phyloP scores from a whole-genome alignment of 2,888 invertebrate genomes.

The Dione vanillae region DNA sequence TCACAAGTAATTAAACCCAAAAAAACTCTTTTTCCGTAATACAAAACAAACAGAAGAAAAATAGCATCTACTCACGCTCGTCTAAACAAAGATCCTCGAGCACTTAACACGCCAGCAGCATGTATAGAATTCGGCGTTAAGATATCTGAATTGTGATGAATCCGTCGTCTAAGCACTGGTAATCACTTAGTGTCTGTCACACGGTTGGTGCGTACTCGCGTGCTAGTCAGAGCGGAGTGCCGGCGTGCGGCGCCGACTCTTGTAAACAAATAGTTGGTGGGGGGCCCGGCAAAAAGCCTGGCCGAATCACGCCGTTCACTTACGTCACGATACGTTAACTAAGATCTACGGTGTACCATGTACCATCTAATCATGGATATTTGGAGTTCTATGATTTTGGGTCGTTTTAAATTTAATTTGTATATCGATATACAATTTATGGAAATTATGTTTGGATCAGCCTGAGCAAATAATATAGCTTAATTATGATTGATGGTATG shows the following conservation, averaged over 20 bases:
- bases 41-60: neutral
- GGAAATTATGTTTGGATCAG: too few relatives aligned
- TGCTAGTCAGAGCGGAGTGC: conserved; percentile 76
- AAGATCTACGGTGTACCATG: conserved; percentile 45
- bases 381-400: conserved; percentile 21
- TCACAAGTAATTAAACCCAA: too few relatives aligned
- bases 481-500: too few relatives aligned
- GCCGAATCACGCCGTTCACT: conserved; percentile 74
- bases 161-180: conserved; percentile 34
- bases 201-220: conserved; percentile 67
- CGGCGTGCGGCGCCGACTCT: conserved; percentile 73
- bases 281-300: conserved; percentile 82
- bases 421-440: too few relatives aligned
- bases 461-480: too few relatives aligned
- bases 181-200: conserved; percentile 57
- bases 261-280: conserved; percentile 82
- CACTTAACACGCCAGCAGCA: conserved; percentile 34
- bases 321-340: conserved; percentile 67
- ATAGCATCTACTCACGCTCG: conserved; percentile 64
- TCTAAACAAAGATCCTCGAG: conserved; percentile 51
- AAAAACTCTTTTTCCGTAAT: neutral
- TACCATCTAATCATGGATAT: conserved; percentile 36
- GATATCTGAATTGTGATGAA: conserved; percentile 1
- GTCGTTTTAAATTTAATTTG: neutral
- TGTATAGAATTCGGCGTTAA: conserved; percentile 18